A percentile compares a stretch with the other conserved stretches of the same genome.
Evolutionary conservation across 2,113 vertebrate genomes (phyloP).

Genomic region (Tympanuchus pallidicinctus): DNA sequence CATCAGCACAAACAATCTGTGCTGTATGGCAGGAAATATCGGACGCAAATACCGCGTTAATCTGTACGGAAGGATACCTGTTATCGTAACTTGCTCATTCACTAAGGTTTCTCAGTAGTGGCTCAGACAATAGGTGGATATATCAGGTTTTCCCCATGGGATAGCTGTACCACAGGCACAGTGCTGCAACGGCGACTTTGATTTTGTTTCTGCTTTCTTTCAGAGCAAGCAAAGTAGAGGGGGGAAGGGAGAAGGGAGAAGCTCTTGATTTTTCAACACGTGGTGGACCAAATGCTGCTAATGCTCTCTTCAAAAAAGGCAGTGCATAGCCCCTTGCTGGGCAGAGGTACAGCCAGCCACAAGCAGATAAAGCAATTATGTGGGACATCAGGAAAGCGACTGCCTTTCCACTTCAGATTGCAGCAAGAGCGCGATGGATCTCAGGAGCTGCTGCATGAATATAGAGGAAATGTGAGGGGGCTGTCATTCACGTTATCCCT

Average conservation of each 20-base stretch:
- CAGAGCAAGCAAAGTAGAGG: background rate
- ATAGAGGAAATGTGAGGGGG: background rate
- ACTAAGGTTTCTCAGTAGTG: constrained; percentile 21
- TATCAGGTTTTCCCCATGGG: constrained; percentile 58
- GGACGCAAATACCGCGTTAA: constrained; percentile 9
- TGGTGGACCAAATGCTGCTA: background rate
- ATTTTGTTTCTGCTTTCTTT: constrained; percentile 60
- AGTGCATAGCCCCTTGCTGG: background rate
- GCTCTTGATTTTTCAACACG: background rate
- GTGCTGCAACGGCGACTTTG: background rate
- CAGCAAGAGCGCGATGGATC: background rate
- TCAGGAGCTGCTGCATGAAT: background rate
- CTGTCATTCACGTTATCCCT: background rate
- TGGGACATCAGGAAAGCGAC: background rate
- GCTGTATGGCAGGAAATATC: constrained; percentile 56
- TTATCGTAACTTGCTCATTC: constrained; percentile 57
- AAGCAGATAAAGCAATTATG: constrained; percentile 2
- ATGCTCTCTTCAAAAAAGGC: background rate
- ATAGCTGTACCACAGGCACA: background rate
- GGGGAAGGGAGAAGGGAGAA: background rate
- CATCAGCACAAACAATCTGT: constrained; percentile 42
- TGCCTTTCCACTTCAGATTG: background rate
- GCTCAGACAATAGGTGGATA: constrained; percentile 67
- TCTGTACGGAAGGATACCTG: constrained; percentile 67
- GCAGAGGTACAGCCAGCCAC: background rate